These are phyloP conservation scores for Pollenia angustigena DNA, from an alignment of 2,888 invertebrate genomes.

Conservation along the genomic window DNA sequence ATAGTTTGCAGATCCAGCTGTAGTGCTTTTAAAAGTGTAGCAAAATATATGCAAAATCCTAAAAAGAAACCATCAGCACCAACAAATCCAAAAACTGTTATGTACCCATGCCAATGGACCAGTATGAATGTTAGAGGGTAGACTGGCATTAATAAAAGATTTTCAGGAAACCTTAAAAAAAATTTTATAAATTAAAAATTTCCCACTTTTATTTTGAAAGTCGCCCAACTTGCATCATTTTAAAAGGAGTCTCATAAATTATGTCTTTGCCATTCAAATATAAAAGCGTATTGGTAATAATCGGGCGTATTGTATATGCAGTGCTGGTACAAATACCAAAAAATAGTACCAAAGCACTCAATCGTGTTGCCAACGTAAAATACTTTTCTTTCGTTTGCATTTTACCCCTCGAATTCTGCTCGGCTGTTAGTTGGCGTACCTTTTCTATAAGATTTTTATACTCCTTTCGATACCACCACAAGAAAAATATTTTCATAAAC, in stretches of 20 bases:
- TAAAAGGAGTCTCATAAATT: slow-evolving; percentile 79
- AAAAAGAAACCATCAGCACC: slow-evolving; percentile 80
- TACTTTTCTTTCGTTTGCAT: slow-evolving; percentile 73
- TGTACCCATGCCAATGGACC: slow-evolving; percentile 80
- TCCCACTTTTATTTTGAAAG: not conserved
- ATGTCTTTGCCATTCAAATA: slow-evolving; percentile 76
- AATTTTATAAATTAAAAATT: not conserved
- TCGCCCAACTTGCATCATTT: slow-evolving; percentile 77
- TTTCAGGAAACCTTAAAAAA: slow-evolving; percentile 77
- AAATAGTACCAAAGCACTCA: slow-evolving; percentile 75
- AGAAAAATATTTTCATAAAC: slow-evolving; percentile 76
- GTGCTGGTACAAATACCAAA: slow-evolving; percentile 74
- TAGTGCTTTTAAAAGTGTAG: slow-evolving; percentile 76
- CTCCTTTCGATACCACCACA: slow-evolving; percentile 79
- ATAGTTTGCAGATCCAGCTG: slow-evolving; percentile 76
- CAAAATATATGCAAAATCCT: slow-evolving; percentile 78
- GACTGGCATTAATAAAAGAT: slow-evolving; percentile 76
- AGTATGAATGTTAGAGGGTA: slow-evolving; percentile 78
- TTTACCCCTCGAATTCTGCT: slow-evolving; percentile 73
- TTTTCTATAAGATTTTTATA: slow-evolving; percentile 75
- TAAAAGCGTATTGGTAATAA: slow-evolving; percentile 75
- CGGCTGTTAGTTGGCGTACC: slow-evolving; percentile 74
- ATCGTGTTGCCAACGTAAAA: slow-evolving; percentile 77
- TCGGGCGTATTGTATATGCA: slow-evolving; percentile 76
- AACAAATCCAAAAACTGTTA: slow-evolving; percentile 77